Evolutionary conservation across 2,888 invertebrate genomes (phyloP), one percentile per base, ranked within the genome.

Genomic region (Mongoloraphidia duomilia): DNA sequence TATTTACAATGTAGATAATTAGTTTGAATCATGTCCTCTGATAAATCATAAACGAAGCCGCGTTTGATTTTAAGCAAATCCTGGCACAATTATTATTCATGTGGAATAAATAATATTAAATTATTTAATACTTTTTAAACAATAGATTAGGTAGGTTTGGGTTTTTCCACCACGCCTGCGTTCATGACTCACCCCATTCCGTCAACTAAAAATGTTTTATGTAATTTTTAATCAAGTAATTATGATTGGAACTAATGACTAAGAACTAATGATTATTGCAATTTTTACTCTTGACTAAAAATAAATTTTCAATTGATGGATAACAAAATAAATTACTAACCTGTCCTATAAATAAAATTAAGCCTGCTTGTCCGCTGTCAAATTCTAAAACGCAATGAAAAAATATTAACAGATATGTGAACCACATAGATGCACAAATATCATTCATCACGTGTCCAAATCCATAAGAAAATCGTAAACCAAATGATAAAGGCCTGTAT

Each of bases 401-500:
- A 67, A 81, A 94, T 34, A 94, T 81, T 58, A 95, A 72, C 44
- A 92, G 75, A 66, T 94, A 95, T 0, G 89, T 89, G 67, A 94
- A 95, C 94, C 94, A 94, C 77, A 95, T 85, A 49, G 91, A 87
- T 33, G 93, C 91, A 67, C 90, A 91, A 33, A 95, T 77, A 70
- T 95, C 94, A 67, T 95, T 95, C 55, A 92, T 71, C 37, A 94
- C 80, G 67, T 95, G 94, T 0, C 94, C 94, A 41, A 90, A 76
- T 17, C 77, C 76, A 65, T 82, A 88, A 1, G 80, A 76, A 13
- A 84, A 53, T 57, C 68, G 70, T 49, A 67, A 57, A 49, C 61
- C 63, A 12, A 62, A 54, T 9, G 71, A 65, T 36, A 74, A 57
- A 43, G 68, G 61, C 45, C 66, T 61, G 47, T 71, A 70, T 38